Evolutionary conservation across 2,888 invertebrate genomes (phyloP), one percentile per base, ranked within the genome.

Genomic region (Ennomos erosarius): DNA sequence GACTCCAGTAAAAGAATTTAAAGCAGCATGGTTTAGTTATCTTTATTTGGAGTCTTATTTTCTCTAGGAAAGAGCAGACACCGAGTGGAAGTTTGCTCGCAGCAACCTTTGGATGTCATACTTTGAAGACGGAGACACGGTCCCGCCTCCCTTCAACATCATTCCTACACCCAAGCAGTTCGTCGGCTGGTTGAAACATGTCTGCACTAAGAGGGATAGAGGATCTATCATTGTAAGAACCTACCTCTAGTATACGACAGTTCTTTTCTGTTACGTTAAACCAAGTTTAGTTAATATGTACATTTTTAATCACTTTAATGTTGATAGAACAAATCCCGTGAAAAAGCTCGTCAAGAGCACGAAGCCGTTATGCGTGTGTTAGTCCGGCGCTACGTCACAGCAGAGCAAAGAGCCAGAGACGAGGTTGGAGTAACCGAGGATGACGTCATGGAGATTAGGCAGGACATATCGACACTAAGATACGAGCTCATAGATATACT

Each of bases 61-160:
- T 37, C 75, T 16, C 82, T 26, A 98, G 97, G 98, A 98, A 94
- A 94, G 98, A 78, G 96, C 98, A 3, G 99, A 99, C 78, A 96
- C 96, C 0, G 99, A 99, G 89, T 99, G 99, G 99, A 99, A 99
- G 87, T 99, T 99, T 79, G 99, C 99, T 0, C 94, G 99, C 47
- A 98, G 98, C 68, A 97, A 97, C 80, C 91, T 99, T 45, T 99
- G 99, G 99, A 98, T 99, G 93, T 98, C 98, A 73, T 99, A 98
- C 85, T 99, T 99, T 79, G 98, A 98, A 72, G 97, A 96, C 63
- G 97, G 97, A 0, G 97, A 97, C 70, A 98, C 98, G 0, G 95
- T 99, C 0, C 99, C 99, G 0, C 96, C 98, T 0, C 99, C 99
- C 0, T 99, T 99, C 87, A 99, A 99, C 84, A 95, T 99, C 73